Conservation (phyloP, 1,140 invertebrate species). For the Bursaphelenchus mucronatus region DNA sequence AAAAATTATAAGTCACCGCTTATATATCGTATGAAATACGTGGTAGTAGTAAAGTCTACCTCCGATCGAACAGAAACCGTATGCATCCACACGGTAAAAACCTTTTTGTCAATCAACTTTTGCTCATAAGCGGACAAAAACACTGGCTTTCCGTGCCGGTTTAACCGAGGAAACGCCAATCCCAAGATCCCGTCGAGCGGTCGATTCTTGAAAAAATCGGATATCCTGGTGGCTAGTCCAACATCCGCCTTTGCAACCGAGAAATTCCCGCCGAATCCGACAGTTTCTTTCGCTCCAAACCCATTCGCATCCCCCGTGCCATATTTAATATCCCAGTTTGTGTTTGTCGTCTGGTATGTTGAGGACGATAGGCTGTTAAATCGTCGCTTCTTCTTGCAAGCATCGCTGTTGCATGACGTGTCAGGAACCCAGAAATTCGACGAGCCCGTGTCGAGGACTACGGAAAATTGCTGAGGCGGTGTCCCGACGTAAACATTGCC, state of each 20-base stretch:
- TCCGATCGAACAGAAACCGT: not conserved
- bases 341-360: not conserved
- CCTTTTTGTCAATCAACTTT: not conserved
- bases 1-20: not conserved
- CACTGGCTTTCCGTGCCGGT: not conserved
- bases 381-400: not conserved
- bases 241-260: not conserved
- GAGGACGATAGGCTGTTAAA: not conserved
- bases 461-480: not conserved
- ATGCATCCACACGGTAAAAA: not conserved
- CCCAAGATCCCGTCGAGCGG: no score
- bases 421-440: not conserved
- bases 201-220: no score
- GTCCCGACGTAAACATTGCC: not conserved
- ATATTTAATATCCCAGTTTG: not conserved
- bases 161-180: no score
- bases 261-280: not conserved
- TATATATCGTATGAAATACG: not conserved
- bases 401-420: not conserved
- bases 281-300: not conserved
- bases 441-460: slow-evolving; percentile 3
- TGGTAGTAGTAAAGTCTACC: not conserved
- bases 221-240: not conserved
- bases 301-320: not conserved
- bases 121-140: not conserved